These are phyloP conservation scores for Halcyon smyrnensis DNA, from an alignment of 2,797 vertebrate genomes.

Conservation along the genomic window DNA sequence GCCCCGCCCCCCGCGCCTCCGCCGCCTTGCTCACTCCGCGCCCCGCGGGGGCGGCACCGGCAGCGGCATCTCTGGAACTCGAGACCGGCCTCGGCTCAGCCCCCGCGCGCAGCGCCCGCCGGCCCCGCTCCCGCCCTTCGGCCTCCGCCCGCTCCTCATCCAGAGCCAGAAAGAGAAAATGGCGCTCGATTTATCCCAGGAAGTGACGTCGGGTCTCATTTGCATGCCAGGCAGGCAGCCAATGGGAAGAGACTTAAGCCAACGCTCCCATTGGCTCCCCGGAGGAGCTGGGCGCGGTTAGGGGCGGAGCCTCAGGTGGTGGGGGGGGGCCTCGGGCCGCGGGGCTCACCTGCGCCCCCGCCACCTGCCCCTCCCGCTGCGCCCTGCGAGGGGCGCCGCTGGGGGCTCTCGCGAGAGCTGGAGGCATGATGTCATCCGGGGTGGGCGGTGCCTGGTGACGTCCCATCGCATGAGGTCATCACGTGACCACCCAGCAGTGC, in stretches of 20 bases:
- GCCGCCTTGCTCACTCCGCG: neutral
- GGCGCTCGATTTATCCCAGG: slow-evolving; percentile 91
- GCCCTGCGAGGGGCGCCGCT: neutral
- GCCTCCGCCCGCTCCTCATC: slow-evolving; percentile 52
- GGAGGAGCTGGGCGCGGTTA: neutral
- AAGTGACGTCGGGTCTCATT: slow-evolving; percentile 89
- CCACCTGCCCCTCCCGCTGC: neutral
- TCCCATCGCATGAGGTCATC: slow-evolving; percentile 14
- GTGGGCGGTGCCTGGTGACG: slow-evolving; percentile 23
- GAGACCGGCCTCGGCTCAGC: neutral
- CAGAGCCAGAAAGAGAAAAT: slow-evolving; percentile 88
- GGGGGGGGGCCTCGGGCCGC: neutral
- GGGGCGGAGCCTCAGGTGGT: neutral
- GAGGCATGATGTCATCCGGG: neutral
- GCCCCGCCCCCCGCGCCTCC: neutral
- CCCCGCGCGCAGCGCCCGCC: neutral
- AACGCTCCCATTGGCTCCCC: slow-evolving; percentile 13
- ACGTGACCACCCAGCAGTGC: slow-evolving; percentile 61
- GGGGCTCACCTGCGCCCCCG: neutral
- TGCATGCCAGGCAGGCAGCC: slow-evolving; percentile 85
- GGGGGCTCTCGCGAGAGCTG: slow-evolving; percentile 65
- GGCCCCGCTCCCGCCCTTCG: slow-evolving; percentile 32
- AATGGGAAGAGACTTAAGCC: slow-evolving; percentile 75
- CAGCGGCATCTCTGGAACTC: neutral
- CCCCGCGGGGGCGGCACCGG: neutral